These are phyloP conservation scores for Acleris literana DNA, from an alignment of 2,888 invertebrate species.

Conservation along the genomic window DNA sequence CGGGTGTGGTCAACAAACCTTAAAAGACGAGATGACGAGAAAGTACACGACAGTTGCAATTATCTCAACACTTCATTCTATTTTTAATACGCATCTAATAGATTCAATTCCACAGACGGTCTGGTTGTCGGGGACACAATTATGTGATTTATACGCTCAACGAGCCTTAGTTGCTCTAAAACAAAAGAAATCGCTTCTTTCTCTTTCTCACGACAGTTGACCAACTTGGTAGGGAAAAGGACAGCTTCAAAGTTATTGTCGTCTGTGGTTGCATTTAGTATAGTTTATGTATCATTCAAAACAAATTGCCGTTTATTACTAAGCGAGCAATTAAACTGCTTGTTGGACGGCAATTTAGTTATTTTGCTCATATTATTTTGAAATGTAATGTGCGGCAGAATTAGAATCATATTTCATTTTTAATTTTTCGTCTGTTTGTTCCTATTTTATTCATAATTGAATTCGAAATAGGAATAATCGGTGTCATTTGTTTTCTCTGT, in stretches of 20 bases:
- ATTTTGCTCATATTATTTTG: neutral
- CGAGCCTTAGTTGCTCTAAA: constrained; percentile 20
- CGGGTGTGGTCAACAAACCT: neutral
- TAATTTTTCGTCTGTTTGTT: no score
- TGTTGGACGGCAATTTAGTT: constrained; percentile 2
- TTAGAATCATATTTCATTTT: no score
- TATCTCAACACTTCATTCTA: constrained; percentile 45
- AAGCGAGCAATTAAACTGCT: constrained; percentile 4
- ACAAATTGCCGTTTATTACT: constrained; percentile 17
- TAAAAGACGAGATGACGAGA: neutral
- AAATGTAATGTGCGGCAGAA: no score
- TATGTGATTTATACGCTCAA: constrained; percentile 68
- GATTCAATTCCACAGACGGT: constrained; percentile 67
- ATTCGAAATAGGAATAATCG: no score
- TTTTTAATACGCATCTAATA: constrained; percentile 76
- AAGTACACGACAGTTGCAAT: neutral
- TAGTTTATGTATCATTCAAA: constrained; percentile 14
- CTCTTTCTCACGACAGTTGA: no score
- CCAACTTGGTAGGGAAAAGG: no score
- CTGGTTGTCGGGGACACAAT: constrained; percentile 71
- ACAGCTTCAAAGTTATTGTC: neutral
- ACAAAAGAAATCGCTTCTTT: no score
- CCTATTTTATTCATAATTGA: no score
- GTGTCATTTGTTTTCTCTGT: no score
- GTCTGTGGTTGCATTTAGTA: constrained; percentile 9